A percentile compares a stretch with the other conserved stretches of the same genome.
These are phyloP conservation scores for Brachionus rubens DNA, from an alignment of 1,140 invertebrate species.

Conservation along the genomic window DNA sequence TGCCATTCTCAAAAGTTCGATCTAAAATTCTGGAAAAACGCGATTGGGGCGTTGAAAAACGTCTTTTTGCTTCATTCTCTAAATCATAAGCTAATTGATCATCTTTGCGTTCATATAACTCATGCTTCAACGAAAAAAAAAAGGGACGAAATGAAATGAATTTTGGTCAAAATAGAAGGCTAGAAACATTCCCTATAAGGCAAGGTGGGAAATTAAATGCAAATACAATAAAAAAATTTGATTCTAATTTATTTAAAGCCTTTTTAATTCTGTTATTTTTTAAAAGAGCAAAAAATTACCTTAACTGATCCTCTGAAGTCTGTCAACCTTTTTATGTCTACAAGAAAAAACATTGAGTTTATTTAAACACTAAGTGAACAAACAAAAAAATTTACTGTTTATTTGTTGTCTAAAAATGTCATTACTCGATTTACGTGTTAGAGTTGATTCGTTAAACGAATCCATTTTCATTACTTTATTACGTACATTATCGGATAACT, in stretches of 20 bases:
- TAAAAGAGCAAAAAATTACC: too few species aligned
- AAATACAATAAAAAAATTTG: too few species aligned
- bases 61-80: not conserved
- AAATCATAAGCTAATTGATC: not conserved
- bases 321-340: conserved; percentile 6
- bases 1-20: conserved; percentile 4
- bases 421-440: conserved; percentile 18
- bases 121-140: not conserved
- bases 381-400: not conserved
- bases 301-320: conserved; percentile 13
- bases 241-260: too few species aligned
- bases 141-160: too few species aligned
- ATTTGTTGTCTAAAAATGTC: conserved; percentile 40
- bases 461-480: conserved; percentile 42
- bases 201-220: too few species aligned
- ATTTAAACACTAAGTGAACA: not conserved
- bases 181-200: too few species aligned
- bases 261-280: too few species aligned
- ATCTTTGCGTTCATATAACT: not conserved
- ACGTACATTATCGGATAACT: conserved; percentile 15
- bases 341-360: not conserved
- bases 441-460: not conserved
- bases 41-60: conserved; percentile 17
- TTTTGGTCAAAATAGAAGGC: too few species aligned
- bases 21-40: not conserved